Percentiles rank a stretch among this genome's conserved stretches.
Evolutionary conservation across 1,140 invertebrate genomes (phyloP).

Genomic region (Homalodisca vitripennis): DNA sequence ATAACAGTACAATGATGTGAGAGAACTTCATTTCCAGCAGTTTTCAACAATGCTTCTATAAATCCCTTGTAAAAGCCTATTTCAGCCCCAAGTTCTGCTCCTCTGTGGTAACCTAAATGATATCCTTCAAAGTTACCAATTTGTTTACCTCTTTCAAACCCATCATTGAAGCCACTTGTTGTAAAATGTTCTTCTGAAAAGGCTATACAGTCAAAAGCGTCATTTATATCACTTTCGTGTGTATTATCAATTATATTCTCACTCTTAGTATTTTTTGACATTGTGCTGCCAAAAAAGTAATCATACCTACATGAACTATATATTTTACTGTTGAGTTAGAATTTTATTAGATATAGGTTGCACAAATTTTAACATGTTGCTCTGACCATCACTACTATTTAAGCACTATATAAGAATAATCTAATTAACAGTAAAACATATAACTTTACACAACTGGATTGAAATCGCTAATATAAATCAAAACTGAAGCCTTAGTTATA

Average conservation of each 20-base stretch:
- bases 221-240: conserved; percentile 40
- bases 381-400: too few relatives aligned
- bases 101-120: conserved; percentile 46
- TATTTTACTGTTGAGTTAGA: too few relatives aligned
- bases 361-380: too few relatives aligned
- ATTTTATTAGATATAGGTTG: too few relatives aligned
- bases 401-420: too few relatives aligned
- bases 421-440: too few relatives aligned
- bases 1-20: conserved; percentile 24
- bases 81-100: conserved; percentile 46
- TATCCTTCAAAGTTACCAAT: conserved; percentile 45
- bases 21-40: background rate
- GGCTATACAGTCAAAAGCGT: conserved; percentile 44
- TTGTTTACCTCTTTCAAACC: conserved; percentile 40
- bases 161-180: conserved; percentile 41
- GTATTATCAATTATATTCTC: background rate
- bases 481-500: too few relatives aligned
- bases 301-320: too few relatives aligned
- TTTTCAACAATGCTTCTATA: conserved; percentile 26
- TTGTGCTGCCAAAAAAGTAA: too few relatives aligned
- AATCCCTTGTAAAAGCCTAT: conserved; percentile 46
- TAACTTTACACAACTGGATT: too few relatives aligned
- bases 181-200: conserved; percentile 41
- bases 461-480: too few relatives aligned
- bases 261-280: background rate